Conservation (phyloP, 2,797 vertebrate genomes). For the Crypturellus tataupa region DNA sequence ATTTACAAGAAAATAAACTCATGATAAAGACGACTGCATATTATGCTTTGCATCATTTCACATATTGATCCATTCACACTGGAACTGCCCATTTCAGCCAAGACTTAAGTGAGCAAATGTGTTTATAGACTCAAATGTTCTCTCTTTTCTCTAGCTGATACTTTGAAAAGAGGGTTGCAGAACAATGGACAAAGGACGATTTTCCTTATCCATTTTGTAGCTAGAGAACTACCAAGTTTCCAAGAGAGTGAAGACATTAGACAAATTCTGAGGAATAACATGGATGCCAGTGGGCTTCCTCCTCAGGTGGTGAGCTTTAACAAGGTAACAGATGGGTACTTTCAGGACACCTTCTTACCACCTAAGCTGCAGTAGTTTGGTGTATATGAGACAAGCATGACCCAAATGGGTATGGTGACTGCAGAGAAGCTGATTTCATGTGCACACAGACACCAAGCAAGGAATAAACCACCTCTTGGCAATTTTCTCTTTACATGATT, state of each 20-base stretch:
- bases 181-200: background rate
- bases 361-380: background rate
- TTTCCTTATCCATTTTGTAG: background rate
- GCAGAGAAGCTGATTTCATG: background rate
- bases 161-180: background rate
- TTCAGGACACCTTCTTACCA: background rate
- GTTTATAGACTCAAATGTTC: background rate
- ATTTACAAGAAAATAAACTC: background rate
- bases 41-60: background rate
- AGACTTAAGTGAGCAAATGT: background rate
- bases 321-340: background rate
- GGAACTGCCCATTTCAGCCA: background rate
- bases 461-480: background rate
- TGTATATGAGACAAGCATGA: background rate
- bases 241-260: background rate
- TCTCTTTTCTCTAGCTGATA: background rate
- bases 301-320: background rate
- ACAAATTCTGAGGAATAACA: background rate
- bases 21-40: background rate
- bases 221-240: background rate
- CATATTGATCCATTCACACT: background rate
- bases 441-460: background rate
- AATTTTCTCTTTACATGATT: background rate
- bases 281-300: background rate
- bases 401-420: background rate